Conservation (phyloP, 2,888 invertebrate genomes). For the Ennomos fuscantarius region DNA sequence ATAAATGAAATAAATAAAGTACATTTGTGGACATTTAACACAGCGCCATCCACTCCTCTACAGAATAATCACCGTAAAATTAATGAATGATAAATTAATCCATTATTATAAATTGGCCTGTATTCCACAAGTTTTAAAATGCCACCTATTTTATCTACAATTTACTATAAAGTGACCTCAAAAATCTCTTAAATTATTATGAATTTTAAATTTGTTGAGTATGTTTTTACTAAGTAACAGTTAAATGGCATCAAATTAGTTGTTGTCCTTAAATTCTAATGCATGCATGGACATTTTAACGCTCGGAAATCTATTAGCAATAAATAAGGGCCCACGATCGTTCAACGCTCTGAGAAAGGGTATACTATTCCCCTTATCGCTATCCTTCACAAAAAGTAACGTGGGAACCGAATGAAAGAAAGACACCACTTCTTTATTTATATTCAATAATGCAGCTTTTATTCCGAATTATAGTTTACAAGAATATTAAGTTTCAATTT, state of each 20-base stretch:
- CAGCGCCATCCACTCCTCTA: no score
- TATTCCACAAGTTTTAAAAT: no score
- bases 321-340: conserved; percentile 78
- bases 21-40: no score
- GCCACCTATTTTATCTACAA: no score
- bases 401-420: conserved; percentile 80
- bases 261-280: conserved; percentile 64
- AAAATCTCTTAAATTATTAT: neutral
- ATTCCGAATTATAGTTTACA: conserved; percentile 56
- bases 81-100: no score
- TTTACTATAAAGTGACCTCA: no score
- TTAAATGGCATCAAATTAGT: conserved; percentile 53
- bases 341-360: conserved; percentile 78
- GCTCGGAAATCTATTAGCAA: conserved; percentile 80
- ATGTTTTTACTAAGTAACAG: conserved; percentile 39
- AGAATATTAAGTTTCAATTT: conserved; percentile 39
- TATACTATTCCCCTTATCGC: conserved; percentile 81
- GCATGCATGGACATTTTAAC: conserved; percentile 68
- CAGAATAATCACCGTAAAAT: no score
- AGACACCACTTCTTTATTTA: conserved; percentile 73
- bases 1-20: no score
- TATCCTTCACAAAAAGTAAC: conserved; percentile 78
- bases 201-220: conserved; percentile 10
- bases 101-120: no score
- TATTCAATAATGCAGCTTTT: conserved; percentile 67